Percentiles rank a stretch among this genome's conserved stretches.
phyloP scores from a whole-genome alignment of 2,797 vertebrate species.

The Ctenopoma multispine region DNA sequence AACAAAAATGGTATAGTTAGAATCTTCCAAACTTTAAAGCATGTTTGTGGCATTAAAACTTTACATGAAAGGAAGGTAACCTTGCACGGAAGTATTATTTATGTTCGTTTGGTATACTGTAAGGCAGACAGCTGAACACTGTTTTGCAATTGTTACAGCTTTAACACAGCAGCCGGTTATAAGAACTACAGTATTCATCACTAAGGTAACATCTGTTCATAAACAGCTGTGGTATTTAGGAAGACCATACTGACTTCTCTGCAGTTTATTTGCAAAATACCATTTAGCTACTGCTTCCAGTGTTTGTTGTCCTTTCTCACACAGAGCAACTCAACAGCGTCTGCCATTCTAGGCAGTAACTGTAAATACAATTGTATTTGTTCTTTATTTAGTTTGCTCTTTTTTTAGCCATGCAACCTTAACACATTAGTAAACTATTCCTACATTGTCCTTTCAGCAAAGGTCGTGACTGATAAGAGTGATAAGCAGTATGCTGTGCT shows the following conservation, averaged over 20 bases:
- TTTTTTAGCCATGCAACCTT: not conserved
- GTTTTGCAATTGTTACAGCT: not conserved
- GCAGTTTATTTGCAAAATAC: conserved; percentile 49
- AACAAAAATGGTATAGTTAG: not conserved
- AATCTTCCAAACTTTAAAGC: not conserved
- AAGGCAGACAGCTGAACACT: not conserved
- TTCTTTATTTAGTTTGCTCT: conserved; percentile 7
- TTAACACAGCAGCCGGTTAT: conserved; percentile 19
- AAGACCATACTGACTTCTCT: conserved; percentile 13
- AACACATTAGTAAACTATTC: conserved; percentile 7
- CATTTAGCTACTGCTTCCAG: conserved; percentile 32
- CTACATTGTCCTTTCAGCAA: conserved; percentile 10
- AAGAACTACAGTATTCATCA: not conserved
- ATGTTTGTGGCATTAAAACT: not conserved
- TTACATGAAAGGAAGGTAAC: not conserved
- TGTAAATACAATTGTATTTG: not conserved
- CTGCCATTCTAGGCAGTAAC: not conserved
- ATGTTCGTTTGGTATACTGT: too few relatives aligned
- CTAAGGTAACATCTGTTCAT: conserved; percentile 37
- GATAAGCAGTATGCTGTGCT: conserved; percentile 38
- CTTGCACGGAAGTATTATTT: not conserved
- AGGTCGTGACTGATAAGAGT: conserved; percentile 36
- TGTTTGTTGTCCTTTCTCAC: conserved; percentile 44
- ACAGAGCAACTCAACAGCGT: not conserved
- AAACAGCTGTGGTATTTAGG: conserved; percentile 21